Evolutionary conservation across 2,113 vertebrate species (phyloP), one percentile per base, ranked within the genome.

Genomic region (Anguilla rostrata): DNA sequence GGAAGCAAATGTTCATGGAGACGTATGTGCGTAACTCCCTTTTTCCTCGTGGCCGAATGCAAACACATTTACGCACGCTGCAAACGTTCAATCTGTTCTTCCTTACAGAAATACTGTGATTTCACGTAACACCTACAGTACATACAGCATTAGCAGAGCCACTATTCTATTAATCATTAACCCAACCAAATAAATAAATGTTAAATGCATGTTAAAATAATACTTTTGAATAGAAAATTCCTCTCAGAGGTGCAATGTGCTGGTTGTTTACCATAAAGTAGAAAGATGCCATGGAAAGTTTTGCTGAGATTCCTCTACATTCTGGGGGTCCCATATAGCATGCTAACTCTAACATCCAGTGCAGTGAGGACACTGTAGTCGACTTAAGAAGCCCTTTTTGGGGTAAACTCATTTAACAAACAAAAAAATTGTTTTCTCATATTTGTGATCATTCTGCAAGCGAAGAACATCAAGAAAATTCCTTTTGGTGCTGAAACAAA

Each of bases 131-230:
- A 83, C 9, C 15, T 60, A 40, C 34, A 34, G 34, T n/a, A 83
- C 34, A 39, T 60, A 63, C 56, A 66, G 43, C 39, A 40, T 80
- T 3, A 41, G 78, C 78, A 80, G 7, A 75, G 26, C 26, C 26
- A 49, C 14, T 4, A 46, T 18, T 29, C 66, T 85, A 78, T 71
- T n/a, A 78, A 78, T 57, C 11, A 40, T 57, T n/a, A 41, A 49
- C n/a, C 9, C 39, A 81, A 86, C 26, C 53, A 71, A 86, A 71
- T 46, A 86, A 82, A 82, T 82, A 78, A 22, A 18, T 49, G 41
- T 78, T 75, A 86, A 86, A 78, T 81, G 80, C 49, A 34, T 34
- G 34, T 34, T 34, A 85, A 49, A 60, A 81, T 78, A 75, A 56
- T 39, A 29, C 5, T 56, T 78, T 57, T 71, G 41, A n/a, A 75